Evolutionary conservation across 2,113 vertebrate genomes (phyloP).

Genomic region (Catharus minimus): DNA sequence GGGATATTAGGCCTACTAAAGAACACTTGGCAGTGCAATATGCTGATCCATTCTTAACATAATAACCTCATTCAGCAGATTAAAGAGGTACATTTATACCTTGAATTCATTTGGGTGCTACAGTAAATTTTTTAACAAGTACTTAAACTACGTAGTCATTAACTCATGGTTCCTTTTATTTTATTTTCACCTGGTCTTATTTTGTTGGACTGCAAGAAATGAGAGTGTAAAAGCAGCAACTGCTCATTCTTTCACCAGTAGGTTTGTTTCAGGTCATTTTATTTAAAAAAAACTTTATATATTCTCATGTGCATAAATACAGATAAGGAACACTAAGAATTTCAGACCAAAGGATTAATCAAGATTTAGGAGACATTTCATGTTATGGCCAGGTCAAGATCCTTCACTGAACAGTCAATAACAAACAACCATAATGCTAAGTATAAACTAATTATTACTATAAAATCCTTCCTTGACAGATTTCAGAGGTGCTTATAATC

Average conservation of each 20-base stretch:
- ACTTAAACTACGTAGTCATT: neutral
- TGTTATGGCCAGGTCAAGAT: neutral
- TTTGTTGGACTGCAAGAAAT: neutral
- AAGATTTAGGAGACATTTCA: neutral
- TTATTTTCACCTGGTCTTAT: slow-evolving; percentile 10
- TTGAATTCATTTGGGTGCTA: slow-evolving; percentile 16
- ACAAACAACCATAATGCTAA: neutral
- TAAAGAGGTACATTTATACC: slow-evolving; percentile 32
- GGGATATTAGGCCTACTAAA: slow-evolving; percentile 33
- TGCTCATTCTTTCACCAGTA: neutral
- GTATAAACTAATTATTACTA: neutral
- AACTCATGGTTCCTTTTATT: neutral
- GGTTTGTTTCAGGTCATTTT: neutral
- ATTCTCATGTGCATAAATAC: neutral
- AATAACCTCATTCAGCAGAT: slow-evolving; percentile 44
- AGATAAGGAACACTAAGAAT: neutral
- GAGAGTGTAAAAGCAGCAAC: neutral
- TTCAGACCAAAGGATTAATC: neutral
- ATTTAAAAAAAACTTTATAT: neutral
- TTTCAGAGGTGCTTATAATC: neutral
- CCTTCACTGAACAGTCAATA: neutral
- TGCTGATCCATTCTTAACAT: slow-evolving; percentile 50
- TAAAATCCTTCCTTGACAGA: neutral
- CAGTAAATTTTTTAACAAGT: slow-evolving; percentile 46
- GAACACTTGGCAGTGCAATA: slow-evolving; percentile 27